Conservation (phyloP, 2,888 invertebrate species). For the Palloptera scutellata region DNA sequence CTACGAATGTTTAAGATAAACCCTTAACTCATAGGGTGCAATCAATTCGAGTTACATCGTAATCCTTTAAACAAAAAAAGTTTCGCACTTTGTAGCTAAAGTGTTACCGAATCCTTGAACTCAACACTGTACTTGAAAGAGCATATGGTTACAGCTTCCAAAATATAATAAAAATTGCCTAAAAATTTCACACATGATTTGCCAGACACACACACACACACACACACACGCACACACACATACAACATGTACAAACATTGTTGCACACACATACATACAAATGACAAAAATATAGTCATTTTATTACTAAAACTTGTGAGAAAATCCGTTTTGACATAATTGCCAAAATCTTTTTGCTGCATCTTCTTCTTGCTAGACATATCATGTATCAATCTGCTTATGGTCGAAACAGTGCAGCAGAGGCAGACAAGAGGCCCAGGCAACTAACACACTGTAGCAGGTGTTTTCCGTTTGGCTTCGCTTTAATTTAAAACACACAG, state of each 20-base stretch:
- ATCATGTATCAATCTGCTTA: not conserved
- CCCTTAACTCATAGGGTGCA: constrained; percentile 3
- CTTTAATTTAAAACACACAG: not conserved
- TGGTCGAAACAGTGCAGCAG: not conserved
- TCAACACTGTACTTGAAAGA: constrained; percentile 28
- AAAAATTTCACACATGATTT: constrained; percentile 28
- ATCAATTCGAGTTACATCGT: not conserved
- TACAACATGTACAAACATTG: too few relatives aligned
- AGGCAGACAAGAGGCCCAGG: not conserved
- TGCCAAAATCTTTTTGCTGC: not conserved
- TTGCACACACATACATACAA: too few relatives aligned
- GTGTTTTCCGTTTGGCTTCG: constrained; percentile 5
- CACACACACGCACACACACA: too few relatives aligned
- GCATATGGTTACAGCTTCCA: not conserved
- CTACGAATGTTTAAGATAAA: too few relatives aligned
- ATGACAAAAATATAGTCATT: too few relatives aligned
- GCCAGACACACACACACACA: not conserved
- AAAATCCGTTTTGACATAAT: not conserved
- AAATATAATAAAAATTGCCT: constrained; percentile 11
- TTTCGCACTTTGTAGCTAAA: too few relatives aligned
- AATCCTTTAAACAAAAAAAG: constrained; percentile 6
- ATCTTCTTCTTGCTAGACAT: not conserved
- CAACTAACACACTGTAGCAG: constrained; percentile 12
- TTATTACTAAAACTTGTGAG: not conserved
- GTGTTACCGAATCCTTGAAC: constrained; percentile 50